Conservation (phyloP, 2,888 invertebrate species). For the Xanthorhoe spadicearia region DNA sequence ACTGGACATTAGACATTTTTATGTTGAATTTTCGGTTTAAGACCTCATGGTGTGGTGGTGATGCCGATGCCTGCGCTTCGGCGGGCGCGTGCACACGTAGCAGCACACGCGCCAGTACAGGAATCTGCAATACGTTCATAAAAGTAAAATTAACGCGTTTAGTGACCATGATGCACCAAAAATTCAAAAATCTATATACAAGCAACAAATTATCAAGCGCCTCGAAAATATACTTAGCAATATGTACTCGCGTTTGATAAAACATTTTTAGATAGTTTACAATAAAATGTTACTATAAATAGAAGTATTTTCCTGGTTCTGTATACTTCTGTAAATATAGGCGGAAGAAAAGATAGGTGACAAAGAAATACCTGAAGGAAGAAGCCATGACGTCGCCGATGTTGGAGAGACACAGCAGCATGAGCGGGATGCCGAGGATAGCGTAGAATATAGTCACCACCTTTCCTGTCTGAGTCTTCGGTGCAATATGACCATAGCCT, state of each 20-base stretch:
- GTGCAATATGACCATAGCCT: constrained; percentile 98
- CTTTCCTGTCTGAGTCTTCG: constrained; percentile 96
- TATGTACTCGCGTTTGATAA: neutral
- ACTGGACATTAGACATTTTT: too few relatives aligned
- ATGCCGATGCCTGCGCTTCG: constrained; percentile 81
- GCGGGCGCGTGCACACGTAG: constrained; percentile 93
- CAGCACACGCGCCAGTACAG: constrained; percentile 97
- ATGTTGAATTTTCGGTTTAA: too few relatives aligned
- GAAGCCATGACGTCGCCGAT: constrained; percentile 98
- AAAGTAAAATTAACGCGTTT: neutral
- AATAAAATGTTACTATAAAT: too few relatives aligned
- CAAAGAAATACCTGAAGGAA: constrained; percentile 87
- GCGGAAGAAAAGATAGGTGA: too few relatives aligned
- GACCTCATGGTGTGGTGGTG: constrained; percentile 56
- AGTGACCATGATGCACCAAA: too few relatives aligned
- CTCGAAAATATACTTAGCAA: neutral
- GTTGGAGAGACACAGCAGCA: constrained; percentile 97
- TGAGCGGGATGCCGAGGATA: constrained; percentile 96
- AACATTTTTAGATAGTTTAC: too few relatives aligned
- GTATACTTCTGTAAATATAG: too few relatives aligned
- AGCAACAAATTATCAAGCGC: neutral
- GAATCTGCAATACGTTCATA: constrained; percentile 81
- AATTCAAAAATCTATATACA: too few relatives aligned
- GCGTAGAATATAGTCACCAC: constrained; percentile 98
- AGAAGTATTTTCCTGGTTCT: too few relatives aligned